These are phyloP conservation scores for Phylloscopus whistleri DNA, from an alignment of 2,113 vertebrate genomes.

Conservation along the genomic window DNA sequence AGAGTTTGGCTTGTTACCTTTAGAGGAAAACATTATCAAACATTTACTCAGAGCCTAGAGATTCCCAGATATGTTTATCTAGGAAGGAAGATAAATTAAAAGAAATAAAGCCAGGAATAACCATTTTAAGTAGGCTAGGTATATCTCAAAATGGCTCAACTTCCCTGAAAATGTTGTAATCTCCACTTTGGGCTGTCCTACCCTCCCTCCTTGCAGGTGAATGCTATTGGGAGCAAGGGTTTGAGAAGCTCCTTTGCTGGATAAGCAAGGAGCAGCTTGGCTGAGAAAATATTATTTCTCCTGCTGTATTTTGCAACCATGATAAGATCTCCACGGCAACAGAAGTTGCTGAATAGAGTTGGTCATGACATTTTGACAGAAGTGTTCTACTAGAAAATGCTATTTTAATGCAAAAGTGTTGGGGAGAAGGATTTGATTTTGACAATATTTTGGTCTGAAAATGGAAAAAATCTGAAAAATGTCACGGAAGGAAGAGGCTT, in stretches of 20 bases:
- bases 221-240: not conserved
- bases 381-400: not conserved
- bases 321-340: not conserved
- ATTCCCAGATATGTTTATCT: not conserved
- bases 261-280: not conserved
- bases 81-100: not conserved
- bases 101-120: not conserved
- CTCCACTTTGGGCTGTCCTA: not conserved
- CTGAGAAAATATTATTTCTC: constrained; percentile 15
- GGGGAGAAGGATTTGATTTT: not conserved
- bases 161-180: not conserved
- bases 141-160: not conserved
- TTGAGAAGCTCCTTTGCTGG: not conserved
- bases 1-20: not conserved
- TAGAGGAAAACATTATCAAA: not conserved
- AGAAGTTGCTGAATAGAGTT: not conserved
- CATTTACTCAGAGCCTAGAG: not conserved
- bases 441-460: not conserved
- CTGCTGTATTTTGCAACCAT: constrained; percentile 12
- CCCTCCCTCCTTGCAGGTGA: not conserved
- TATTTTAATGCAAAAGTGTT: not conserved
- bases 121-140: not conserved
- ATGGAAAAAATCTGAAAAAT: not conserved
- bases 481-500: not conserved
- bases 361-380: not conserved